These are phyloP conservation scores for Dromas ardeola DNA, from an alignment of 2,113 vertebrate species.

Conservation along the genomic window DNA sequence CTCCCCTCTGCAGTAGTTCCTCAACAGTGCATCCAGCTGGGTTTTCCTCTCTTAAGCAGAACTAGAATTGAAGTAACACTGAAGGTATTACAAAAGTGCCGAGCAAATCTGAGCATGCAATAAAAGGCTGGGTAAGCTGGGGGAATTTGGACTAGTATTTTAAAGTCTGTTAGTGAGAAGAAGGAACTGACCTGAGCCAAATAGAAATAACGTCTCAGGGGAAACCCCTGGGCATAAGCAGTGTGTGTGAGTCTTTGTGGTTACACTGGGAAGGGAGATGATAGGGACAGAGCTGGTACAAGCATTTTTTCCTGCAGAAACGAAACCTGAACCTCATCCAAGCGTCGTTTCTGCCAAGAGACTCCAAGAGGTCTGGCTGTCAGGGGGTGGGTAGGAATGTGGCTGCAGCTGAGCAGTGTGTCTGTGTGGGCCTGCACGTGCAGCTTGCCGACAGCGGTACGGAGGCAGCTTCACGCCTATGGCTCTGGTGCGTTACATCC, in stretches of 20 bases:
- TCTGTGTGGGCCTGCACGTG: not conserved
- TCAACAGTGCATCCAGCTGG: not conserved
- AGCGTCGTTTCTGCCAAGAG: not conserved
- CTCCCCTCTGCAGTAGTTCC: not conserved
- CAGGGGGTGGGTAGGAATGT: not conserved
- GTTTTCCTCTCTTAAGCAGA: not conserved
- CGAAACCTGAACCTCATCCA: not conserved
- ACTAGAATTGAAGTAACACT: not conserved
- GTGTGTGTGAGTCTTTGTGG: not conserved
- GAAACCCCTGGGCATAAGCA: not conserved
- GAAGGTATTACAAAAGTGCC: not conserved
- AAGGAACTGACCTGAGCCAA: not conserved
- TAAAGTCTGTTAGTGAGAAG: not conserved
- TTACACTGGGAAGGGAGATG: not conserved
- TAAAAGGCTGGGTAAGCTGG: not conserved
- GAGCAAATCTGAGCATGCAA: not conserved
- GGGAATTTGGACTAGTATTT: not conserved
- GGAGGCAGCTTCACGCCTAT: not conserved
- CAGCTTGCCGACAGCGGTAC: not conserved
- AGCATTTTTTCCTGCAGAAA: not conserved
- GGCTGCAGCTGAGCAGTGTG: not conserved
- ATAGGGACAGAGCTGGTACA: not conserved
- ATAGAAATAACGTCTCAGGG: accelerated
- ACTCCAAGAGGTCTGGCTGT: not conserved
- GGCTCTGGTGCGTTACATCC: not conserved